Evolutionary conservation across 2,797 vertebrate species (phyloP), one percentile per base, ranked within the genome.

Genomic region (Dromococcyx pavoninus): DNA sequence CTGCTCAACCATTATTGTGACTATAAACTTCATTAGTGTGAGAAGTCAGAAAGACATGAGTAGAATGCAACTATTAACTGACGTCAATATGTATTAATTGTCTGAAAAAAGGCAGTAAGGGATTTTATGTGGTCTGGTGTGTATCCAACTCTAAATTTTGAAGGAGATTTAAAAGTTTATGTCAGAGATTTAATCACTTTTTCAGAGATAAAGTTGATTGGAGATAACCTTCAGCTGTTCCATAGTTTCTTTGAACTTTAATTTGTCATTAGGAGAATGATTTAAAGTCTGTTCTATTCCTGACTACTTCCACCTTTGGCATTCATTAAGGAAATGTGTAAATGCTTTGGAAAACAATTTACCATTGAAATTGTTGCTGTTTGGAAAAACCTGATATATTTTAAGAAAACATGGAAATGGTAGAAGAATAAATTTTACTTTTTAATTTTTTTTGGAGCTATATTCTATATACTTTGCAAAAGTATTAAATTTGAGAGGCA

Each of bases 111-210:
- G 75, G 9, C 5, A 81, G 22, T 60, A 81, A 58, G 9, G 11
- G 2, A 17, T 50, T 79, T 66, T 24, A 76, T 23, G 18, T 46
- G 60, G 22, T 50, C 86, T 82, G 60, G 11, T 66, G 18, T 41
- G 30, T 28, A 82, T 43, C 18, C 27, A 75, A 65, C 21, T 88
- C 19, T 43, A 76, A 50, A 46, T 69, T 76, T 93, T 85, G 69
- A 87, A 80, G 25, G 41, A 87, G 32, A 79, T 77, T 89, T 86
- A 61, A 61, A 41, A 91, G 39, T 84, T 94, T 84, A 51, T 80
- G 22, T 83, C 72, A 91, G 50, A 92, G 50, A 89, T 92, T 91
- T 83, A 95, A 96, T 65, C 54, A 69, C 30, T 61, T 94, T 77
- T 61, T 74, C 41, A 84, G 54, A 93, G 73, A 75, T 64, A 81